Evolutionary conservation across 2,888 invertebrate species (phyloP), one percentile per base, ranked within the genome.

Genomic region (Tetrapedia diversipes): DNA sequence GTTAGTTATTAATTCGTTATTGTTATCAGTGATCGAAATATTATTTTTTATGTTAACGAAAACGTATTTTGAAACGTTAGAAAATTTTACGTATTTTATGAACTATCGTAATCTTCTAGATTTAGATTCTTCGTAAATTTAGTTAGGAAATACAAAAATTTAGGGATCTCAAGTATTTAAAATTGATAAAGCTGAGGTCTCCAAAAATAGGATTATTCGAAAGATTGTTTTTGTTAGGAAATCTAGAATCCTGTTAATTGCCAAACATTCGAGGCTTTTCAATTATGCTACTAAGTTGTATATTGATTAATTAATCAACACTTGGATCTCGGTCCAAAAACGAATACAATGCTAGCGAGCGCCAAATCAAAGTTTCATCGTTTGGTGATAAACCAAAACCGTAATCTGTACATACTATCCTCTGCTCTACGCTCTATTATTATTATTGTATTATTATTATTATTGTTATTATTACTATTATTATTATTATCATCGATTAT

Each of bases 331-430:
- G 66, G 19, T 68, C 79, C 77, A 77, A 61, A 4, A 72, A 77
- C 14, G 77, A 82, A 88, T 86, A 88, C 85, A 87, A 84, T 86
- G 86, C 87, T 87, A 88, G 88, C 84, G 83, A 86, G 85, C 86
- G 80, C 88, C 86, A 88, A 88, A 88, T 84, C 86, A 82, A 88
- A 88, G 72, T 82, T 78, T 82, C 81, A 65, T 63, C 45, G 53
- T 68, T 80, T 73, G 69, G 77, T 59, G 19, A 14, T 2, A 39
- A 70, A 72, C 72, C 71, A 79, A 76, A 49, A 69, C 43, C 16
- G 24, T 32, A 57, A 71, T 41, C n/a, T 80, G 79, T 79, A 79
- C 29, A 78, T 78, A 74, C 39, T 61, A 49, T 57, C 63, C 19
- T 56, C 27, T 67, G 4, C 10, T 47, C 22, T 69, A 59, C 63